A percentile compares a stretch with the other conserved stretches of the same genome.
These are phyloP conservation scores for Vicugna pacos DNA, from an alignment of 2,113 vertebrate species.

Conservation along the genomic window DNA sequence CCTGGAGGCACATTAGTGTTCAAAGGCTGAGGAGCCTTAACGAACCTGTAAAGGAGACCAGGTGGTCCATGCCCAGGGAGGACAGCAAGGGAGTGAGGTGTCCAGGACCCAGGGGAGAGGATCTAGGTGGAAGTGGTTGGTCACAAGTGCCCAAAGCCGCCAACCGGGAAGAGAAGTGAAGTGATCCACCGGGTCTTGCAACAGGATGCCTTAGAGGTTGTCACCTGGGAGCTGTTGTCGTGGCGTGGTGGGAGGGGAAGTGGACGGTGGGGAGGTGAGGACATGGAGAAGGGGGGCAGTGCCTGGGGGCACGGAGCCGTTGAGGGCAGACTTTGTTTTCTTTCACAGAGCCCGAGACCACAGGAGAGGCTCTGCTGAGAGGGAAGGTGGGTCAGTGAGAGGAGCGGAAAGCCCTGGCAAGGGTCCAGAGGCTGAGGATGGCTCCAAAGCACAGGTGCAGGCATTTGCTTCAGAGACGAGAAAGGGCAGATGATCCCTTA, in stretches of 20 bases:
- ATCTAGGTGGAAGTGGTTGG: not conserved
- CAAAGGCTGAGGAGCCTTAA: rapidly evolving
- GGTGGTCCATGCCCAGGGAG: rapidly evolving
- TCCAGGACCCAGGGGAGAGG: not conserved
- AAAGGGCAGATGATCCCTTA: not conserved
- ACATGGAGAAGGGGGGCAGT: not conserved
- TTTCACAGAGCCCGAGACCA: not conserved
- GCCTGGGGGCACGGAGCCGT: not conserved
- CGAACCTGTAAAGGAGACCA: no score
- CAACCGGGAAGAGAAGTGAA: no score
- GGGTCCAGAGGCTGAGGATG: not conserved
- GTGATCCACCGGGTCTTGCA: not conserved
- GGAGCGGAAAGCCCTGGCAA: not conserved
- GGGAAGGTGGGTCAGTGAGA: not conserved
- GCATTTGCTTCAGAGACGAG: not conserved
- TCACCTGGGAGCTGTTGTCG: rapidly evolving
- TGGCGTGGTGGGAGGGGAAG: not conserved
- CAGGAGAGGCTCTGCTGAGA: not conserved
- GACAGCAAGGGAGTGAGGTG: not conserved
- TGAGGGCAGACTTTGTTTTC: not conserved
- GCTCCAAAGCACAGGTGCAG: not conserved
- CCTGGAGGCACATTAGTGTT: rapidly evolving
- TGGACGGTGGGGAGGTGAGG: not conserved
- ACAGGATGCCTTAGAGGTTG: not conserved
- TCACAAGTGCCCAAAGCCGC: not conserved